phyloP scores from a whole-genome alignment of 2,113 vertebrate species.

The Phrynosoma blainvillii region DNA sequence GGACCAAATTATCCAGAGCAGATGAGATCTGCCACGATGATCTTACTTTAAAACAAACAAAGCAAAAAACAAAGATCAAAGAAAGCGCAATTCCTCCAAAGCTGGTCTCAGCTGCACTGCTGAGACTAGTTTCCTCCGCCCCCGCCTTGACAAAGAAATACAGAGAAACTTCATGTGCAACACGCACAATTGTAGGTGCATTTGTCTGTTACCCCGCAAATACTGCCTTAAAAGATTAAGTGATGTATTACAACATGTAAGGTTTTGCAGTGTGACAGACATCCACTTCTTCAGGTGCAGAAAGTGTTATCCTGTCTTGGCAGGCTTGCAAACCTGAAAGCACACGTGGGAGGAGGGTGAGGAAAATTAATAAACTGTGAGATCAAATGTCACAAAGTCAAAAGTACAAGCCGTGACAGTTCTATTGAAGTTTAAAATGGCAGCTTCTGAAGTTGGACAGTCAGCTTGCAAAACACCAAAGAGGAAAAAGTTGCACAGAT shows the following conservation, averaged over 20 bases:
- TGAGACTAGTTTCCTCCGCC: background rate
- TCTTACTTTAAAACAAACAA: background rate
- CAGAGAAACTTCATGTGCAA: background rate
- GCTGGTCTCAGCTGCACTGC: background rate
- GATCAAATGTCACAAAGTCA: background rate
- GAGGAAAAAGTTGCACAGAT: background rate
- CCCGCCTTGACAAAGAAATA: background rate
- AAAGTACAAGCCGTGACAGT: background rate
- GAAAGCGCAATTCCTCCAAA: background rate
- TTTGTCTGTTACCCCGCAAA: background rate
- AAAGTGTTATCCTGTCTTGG: background rate
- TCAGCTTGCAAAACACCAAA: background rate
- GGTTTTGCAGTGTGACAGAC: background rate
- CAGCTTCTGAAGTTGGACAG: background rate
- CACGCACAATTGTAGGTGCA: too few species aligned
- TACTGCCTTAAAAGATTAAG: background rate
- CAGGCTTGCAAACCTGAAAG: background rate
- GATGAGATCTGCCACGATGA: background rate
- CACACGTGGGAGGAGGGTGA: background rate
- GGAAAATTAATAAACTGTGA: background rate
- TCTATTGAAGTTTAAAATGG: background rate
- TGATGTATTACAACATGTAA: too few species aligned
- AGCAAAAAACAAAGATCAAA: background rate
- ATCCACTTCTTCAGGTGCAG: background rate
- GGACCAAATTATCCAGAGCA: background rate